Conservation (phyloP, 1,140 invertebrate genomes). For the Zaprionus lachaisei region DNA sequence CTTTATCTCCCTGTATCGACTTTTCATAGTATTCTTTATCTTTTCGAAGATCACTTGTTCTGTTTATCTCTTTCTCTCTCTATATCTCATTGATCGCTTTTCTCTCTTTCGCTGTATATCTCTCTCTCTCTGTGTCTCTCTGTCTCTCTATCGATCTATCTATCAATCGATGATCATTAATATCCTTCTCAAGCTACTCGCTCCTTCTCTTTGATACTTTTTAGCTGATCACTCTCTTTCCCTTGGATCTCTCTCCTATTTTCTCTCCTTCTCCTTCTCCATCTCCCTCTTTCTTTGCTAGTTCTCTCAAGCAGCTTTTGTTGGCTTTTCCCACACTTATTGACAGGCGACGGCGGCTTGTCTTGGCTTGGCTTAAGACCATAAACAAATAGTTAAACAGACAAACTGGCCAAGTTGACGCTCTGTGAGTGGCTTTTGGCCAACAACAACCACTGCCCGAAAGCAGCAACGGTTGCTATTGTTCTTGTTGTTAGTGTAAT, state of each 20-base stretch:
- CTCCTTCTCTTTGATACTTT: no score
- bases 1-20: no score
- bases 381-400: conserved; percentile 79
- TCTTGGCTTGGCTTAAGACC: conserved; percentile 66
- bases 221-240: neutral
- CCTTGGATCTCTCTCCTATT: neutral
- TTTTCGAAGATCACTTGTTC: no score
- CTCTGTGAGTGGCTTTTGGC: conserved; percentile 71
- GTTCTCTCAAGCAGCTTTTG: conserved; percentile 47
- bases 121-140: neutral
- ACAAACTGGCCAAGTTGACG: conserved; percentile 59
- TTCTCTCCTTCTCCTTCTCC: neutral
- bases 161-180: no score
- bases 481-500: conserved; percentile 33
- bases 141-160: neutral
- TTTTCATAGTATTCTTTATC: no score
- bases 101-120: neutral
- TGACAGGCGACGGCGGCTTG: conserved; percentile 57
- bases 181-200: no score
- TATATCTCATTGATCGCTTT: neutral
- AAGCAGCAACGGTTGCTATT: conserved; percentile 26
- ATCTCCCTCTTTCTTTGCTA: neutral
- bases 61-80: neutral
- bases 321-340: conserved; percentile 80
- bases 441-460: conserved; percentile 44